A percentile compares a stretch with the other conserved stretches of the same genome.
Conservation (phyloP, 2,797 vertebrate genomes). For the Adelosebastes latens region DNA sequence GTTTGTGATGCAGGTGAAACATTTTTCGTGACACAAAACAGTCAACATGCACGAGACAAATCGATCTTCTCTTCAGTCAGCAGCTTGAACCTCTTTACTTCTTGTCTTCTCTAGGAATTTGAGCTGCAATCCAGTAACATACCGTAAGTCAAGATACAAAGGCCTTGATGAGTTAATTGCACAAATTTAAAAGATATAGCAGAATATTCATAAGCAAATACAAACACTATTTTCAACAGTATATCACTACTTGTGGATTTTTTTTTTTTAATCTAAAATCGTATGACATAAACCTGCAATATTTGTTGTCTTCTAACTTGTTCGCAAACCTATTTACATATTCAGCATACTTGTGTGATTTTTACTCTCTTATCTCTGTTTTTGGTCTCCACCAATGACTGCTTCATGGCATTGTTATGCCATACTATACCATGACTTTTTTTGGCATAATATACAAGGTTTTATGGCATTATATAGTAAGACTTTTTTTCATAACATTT, state of each 20-base stretch:
- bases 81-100: conserved; percentile 48
- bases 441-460: no score
- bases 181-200: background rate
- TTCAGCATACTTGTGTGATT: no score
- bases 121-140: conserved; percentile 81
- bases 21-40: conserved; percentile 21
- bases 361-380: no score
- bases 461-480: no score
- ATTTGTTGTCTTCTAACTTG: background rate
- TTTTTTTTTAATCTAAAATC: background rate
- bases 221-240: background rate
- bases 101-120: conserved; percentile 77
- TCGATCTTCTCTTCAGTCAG: conserved; percentile 11
- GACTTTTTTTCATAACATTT: no score
- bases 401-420: no score
- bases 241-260: background rate
- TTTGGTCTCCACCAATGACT: no score
- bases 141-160: background rate
- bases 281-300: background rate
- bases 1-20: conserved; percentile 24
- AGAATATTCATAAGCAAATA: background rate
- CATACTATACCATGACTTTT: no score
- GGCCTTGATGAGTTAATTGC: background rate
- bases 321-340: no score
- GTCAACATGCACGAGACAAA: conserved; percentile 22